Evolutionary conservation across 2,797 vertebrate genomes (phyloP).

Genomic region (Ptychobarbus kaznakovi): DNA sequence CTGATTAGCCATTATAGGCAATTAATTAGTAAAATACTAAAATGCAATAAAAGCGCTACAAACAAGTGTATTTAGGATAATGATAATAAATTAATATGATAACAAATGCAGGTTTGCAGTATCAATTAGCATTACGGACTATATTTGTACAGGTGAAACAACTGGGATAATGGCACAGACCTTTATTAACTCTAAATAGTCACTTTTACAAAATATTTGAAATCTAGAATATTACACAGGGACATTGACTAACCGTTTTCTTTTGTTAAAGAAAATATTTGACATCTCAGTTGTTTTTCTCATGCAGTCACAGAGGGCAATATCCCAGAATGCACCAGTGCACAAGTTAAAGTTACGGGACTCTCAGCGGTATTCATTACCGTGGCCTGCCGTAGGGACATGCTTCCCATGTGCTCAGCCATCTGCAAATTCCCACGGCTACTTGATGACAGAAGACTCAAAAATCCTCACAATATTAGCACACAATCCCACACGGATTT

Average conservation of each 20-base stretch:
- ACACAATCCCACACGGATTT: constrained; percentile 4
- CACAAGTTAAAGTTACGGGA: constrained; percentile 14
- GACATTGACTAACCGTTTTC: no score
- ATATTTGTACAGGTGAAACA: background rate
- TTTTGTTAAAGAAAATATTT: background rate
- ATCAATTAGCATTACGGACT: background rate
- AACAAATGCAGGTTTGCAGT: background rate
- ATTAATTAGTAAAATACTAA: background rate
- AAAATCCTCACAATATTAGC: constrained; percentile 3
- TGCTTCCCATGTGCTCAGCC: constrained; percentile 44
- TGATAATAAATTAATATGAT: background rate
- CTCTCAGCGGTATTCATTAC: constrained; percentile 53
- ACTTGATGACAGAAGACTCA: constrained; percentile 3
- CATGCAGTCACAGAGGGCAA: constrained; percentile 22
- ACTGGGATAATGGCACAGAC: background rate
- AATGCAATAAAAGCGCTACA: background rate
- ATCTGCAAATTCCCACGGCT: constrained; percentile 49
- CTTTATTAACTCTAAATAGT: background rate
- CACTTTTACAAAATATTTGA: background rate
- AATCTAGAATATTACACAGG: background rate
- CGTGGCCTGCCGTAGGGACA: constrained; percentile 33
- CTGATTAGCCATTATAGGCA: background rate
- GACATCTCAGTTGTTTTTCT: constrained; percentile 11
- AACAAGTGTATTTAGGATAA: background rate
- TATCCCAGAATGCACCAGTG: constrained; percentile 45